A percentile compares a stretch with the other conserved stretches of the same genome.
phyloP scores from a whole-genome alignment of 2,113 vertebrate species.

The Elgaria multicarinata region DNA sequence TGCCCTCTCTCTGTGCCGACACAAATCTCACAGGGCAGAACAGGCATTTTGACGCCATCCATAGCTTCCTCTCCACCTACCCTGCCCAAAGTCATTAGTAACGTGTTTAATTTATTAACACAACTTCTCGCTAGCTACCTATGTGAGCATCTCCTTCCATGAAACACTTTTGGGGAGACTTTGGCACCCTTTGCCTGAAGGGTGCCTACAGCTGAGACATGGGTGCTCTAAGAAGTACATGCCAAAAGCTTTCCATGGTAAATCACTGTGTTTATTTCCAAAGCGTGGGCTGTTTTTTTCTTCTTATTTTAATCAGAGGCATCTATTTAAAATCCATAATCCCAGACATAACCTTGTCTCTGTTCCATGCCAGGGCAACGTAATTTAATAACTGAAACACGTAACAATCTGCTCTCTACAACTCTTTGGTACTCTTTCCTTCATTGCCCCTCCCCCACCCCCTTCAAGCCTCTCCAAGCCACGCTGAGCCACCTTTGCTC shows the following conservation, averaged over 20 bases:
- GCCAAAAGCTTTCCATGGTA: constrained; percentile 65
- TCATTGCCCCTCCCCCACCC: neutral
- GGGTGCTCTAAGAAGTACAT: neutral
- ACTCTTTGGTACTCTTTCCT: neutral
- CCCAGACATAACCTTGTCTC: constrained; percentile 66
- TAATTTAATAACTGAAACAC: constrained; percentile 58
- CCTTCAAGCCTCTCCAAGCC: constrained; percentile 38
- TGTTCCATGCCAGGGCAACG: constrained; percentile 59
- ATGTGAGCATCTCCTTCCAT: too few species aligned
- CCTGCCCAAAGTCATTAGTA: too few species aligned
- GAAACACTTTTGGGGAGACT: too few species aligned
- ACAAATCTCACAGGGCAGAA: too few species aligned
- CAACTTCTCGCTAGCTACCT: too few species aligned
- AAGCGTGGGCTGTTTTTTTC: constrained; percentile 47
- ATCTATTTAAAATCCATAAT: constrained; percentile 75
- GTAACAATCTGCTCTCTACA: constrained; percentile 49
- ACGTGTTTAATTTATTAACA: too few species aligned
- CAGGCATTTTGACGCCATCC: too few species aligned
- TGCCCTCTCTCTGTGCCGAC: too few species aligned
- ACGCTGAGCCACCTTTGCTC: neutral
- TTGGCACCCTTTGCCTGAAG: neutral
- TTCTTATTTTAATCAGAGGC: constrained; percentile 63
- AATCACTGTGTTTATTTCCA: constrained; percentile 68
- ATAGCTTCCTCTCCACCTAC: too few species aligned
- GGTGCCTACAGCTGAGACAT: too few species aligned